A percentile compares a stretch with the other conserved stretches of the same genome.
Evolutionary conservation across 2,113 vertebrate species (phyloP).

Genomic region (Heliornis fulica): DNA sequence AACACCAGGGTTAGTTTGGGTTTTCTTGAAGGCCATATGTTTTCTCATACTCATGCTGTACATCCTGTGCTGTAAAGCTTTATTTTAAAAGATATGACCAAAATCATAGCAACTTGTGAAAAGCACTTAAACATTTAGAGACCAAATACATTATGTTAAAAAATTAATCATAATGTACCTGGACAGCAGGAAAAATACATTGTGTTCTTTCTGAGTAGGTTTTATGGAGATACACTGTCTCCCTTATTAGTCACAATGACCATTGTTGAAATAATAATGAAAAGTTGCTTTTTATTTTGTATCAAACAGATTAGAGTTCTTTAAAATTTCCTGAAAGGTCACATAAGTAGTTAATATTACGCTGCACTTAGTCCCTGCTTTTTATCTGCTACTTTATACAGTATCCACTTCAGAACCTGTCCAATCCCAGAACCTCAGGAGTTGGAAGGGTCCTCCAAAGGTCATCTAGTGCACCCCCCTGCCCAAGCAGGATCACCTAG

Average conservation of each 20-base stretch:
- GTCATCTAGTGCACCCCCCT: too few species aligned
- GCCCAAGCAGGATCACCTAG: too few species aligned
- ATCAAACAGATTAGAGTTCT: neutral
- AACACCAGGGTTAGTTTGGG: neutral
- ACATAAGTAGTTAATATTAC: neutral
- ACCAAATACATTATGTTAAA: neutral
- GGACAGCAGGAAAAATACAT: neutral
- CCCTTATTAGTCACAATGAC: neutral
- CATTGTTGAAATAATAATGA: neutral
- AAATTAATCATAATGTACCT: neutral
- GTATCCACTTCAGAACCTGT: too few species aligned
- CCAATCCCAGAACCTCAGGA: too few species aligned
- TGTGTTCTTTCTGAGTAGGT: neutral
- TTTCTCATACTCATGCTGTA: neutral
- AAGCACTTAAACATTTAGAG: neutral
- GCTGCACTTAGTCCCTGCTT: neutral
- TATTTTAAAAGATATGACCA: neutral
- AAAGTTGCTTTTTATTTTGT: neutral
- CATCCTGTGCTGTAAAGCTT: neutral
- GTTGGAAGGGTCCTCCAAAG: too few species aligned
- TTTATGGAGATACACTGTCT: neutral
- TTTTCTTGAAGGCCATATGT: neutral
- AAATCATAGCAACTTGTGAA: neutral
- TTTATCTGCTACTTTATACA: neutral
- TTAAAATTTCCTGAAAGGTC: neutral